Base-by-base conservation (phyloP, 2,797 vertebrate species). In the Psittacula echo region DNA sequence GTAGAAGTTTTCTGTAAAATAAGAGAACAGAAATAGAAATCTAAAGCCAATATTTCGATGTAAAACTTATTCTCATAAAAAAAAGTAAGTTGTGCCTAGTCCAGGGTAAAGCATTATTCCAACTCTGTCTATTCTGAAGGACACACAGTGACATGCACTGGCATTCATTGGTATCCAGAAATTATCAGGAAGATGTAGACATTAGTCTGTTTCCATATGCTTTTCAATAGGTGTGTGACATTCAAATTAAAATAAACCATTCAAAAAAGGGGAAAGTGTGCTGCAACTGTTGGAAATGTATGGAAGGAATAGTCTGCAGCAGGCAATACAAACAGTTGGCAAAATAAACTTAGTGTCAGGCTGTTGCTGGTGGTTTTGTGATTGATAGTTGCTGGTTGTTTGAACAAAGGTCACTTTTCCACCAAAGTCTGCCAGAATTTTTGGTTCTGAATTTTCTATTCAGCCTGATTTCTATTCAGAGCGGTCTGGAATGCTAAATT, bases 271-370 rank as follows among this genome's bases (percentile, higher is more conserved):
- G 24, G 32, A 51, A 89, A 87, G 54, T 84, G 11, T 67, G n/a
- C 68, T 90, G 77, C 80, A 73, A 66, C 51, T 76, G 34, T 88
- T 95, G 71, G 88, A 76, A 84, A 56, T 41, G 54, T 30, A 62
- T 77, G 74, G 65, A 75, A 77, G 67, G 24, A 80, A 53, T 8
- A 73, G 42, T 44, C 66, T 86, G 42, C 58, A 93, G 77, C 47
- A 92, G 74, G 60, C 56, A 89, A 53, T 56, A 48, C 80, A 88
- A 89, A 94, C 70, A 73, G 58, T 66, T 91, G 90, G 88, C 83
- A 85, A 54, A 88, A 81, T 30, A 66, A 90, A 34, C 29, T 21
- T 34, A 23, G n/a, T 48, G 74, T 60, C 3, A 1, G 34, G 47
- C 64, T 86, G 62, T 56, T 24, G 26, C 83, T 85, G 60, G 37